A percentile compares a stretch with the other conserved stretches of the same genome.
Conservation (phyloP, 2,888 invertebrate species). For the Ennomos erosarius region DNA sequence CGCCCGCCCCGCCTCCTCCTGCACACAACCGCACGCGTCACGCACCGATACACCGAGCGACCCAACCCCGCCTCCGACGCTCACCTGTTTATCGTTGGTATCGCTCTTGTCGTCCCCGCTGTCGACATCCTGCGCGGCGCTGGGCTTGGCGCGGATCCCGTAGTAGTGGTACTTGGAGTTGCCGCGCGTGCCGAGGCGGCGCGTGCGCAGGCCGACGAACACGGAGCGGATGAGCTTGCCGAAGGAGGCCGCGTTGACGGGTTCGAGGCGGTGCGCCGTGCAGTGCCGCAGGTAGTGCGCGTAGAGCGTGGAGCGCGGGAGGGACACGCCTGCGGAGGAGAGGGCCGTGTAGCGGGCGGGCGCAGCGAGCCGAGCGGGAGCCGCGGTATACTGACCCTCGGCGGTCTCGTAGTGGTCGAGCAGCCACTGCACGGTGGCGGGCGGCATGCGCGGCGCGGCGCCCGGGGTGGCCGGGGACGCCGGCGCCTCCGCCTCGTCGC, state of each 20-base stretch:
- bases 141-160: slow-evolving; percentile 97
- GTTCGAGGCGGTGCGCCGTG: slow-evolving; percentile 95
- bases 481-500: slow-evolving; percentile 83
- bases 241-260: slow-evolving; percentile 99
- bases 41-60: too few species aligned
- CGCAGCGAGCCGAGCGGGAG: too few species aligned
- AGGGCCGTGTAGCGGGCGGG: slow-evolving; percentile 1
- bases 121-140: slow-evolving; percentile 33
- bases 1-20: slow-evolving; percentile 40
- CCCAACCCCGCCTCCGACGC: too few species aligned
- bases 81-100: slow-evolving; percentile 56
- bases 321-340: slow-evolving; percentile 87
- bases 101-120: slow-evolving; percentile 46
- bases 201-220: slow-evolving; percentile 97
- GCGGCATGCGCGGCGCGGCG: slow-evolving; percentile 77
- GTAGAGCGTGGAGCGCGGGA: slow-evolving; percentile 98
- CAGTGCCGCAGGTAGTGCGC: slow-evolving; percentile 99
- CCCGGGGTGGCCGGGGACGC: slow-evolving; percentile 79
- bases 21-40: neutral
- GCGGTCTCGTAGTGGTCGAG: slow-evolving; percentile 99
- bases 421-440: slow-evolving; percentile 97
- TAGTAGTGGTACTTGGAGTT: slow-evolving; percentile 99
- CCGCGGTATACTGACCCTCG: slow-evolving; percentile 80
- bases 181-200: slow-evolving; percentile 97
- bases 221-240: slow-evolving; percentile 99